Percentiles rank a stretch among this genome's conserved stretches.
phyloP scores from a whole-genome alignment of 2,113 vertebrate genomes.

The Mionectes macconnelli region DNA sequence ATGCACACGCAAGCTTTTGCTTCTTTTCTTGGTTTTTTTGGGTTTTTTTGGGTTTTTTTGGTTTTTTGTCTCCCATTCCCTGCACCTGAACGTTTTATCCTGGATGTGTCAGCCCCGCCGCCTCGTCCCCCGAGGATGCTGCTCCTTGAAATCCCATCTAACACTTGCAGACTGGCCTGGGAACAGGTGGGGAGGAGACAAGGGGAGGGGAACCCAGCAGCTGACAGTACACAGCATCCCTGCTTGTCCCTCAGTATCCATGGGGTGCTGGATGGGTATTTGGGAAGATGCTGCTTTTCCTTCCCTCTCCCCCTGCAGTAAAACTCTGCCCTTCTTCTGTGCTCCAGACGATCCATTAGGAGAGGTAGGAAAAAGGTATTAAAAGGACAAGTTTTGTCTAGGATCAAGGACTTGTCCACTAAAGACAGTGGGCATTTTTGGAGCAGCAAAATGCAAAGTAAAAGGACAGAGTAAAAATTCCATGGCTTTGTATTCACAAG shows the following conservation, averaged over 20 bases:
- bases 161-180: not conserved
- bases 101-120: not conserved
- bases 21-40: not conserved
- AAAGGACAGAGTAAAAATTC: not conserved
- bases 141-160: slow-evolving; percentile 10
- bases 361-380: not conserved
- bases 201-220: not conserved
- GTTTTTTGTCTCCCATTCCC: rapidly evolving
- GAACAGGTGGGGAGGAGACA: slow-evolving; percentile 41
- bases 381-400: not conserved
- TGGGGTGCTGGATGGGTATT: not conserved
- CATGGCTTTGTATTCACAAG: not conserved
- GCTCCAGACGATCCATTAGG: not conserved
- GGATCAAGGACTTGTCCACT: not conserved
- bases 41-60: no score
- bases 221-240: rapidly evolving
- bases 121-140: not conserved
- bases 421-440: not conserved
- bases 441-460: not conserved
- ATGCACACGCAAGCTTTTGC: rapidly evolving
- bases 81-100: slow-evolving; percentile 46
- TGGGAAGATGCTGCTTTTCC: not conserved
- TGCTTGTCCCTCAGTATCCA: not conserved
- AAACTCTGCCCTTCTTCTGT: not conserved
- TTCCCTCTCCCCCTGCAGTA: not conserved